Conservation (phyloP, 2,888 invertebrate species). For the Trichogramma evanescens region DNA sequence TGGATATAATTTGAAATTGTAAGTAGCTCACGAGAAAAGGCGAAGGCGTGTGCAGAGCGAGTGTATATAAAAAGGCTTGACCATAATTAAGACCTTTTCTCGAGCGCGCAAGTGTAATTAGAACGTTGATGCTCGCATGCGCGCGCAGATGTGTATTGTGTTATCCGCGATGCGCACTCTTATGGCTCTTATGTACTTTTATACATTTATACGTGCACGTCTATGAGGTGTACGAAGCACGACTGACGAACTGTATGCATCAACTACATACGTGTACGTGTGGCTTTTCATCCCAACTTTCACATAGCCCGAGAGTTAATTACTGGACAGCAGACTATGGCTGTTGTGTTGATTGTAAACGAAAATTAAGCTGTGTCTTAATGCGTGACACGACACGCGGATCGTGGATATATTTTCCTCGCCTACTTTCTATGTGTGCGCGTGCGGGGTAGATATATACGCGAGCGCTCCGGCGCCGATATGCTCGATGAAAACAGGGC, state of each 20-base stretch:
- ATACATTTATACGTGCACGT: too few species aligned
- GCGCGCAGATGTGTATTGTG: background rate
- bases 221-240: slow-evolving; percentile 4
- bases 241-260: slow-evolving; percentile 4
- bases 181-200: background rate
- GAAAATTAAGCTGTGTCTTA: too few species aligned
- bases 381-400: too few species aligned
- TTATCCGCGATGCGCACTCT: background rate
- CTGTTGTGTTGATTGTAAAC: too few species aligned
- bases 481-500: too few species aligned
- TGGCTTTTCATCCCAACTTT: background rate
- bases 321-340: too few species aligned
- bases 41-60: background rate
- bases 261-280: background rate
- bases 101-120: slow-evolving; percentile 27
- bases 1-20: slow-evolving; percentile 6
- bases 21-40: slow-evolving; percentile 11
- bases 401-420: too few species aligned
- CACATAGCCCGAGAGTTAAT: too few species aligned
- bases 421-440: too few species aligned
- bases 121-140: slow-evolving; percentile 25
- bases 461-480: too few species aligned
- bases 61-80: background rate
- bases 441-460: too few species aligned
- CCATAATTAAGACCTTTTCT: slow-evolving; percentile 34